These are phyloP conservation scores for Dicycla oo DNA, from an alignment of 2,888 invertebrate genomes.

Conservation along the genomic window DNA sequence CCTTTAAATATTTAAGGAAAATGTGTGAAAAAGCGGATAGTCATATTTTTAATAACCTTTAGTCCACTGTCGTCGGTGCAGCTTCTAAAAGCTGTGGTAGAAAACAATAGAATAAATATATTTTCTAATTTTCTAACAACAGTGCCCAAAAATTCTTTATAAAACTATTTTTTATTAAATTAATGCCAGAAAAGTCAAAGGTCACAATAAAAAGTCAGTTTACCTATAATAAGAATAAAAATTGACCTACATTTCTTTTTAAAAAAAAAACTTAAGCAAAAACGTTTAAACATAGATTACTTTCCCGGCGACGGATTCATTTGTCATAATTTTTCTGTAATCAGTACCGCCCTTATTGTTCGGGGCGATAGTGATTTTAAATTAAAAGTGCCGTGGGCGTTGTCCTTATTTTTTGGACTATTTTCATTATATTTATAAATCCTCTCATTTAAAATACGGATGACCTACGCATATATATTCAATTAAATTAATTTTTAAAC, in stretches of 20 bases:
- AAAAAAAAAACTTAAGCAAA: constrained; percentile 10
- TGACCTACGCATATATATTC: neutral
- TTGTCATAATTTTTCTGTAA: constrained; percentile 75
- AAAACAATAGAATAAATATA: neutral
- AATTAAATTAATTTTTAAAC: too few relatives aligned
- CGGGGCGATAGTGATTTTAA: constrained; percentile 82
- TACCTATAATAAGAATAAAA: neutral
- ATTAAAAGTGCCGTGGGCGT: constrained; percentile 83
- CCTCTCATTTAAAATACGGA: neutral
- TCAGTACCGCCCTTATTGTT: constrained; percentile 73
- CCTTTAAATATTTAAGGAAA: neutral
- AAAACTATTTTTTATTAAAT: neutral
- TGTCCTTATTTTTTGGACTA: constrained; percentile 77
- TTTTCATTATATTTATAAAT: constrained; percentile 1
- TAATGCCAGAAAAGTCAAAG: neutral
- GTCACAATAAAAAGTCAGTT: neutral
- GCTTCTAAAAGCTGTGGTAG: neutral
- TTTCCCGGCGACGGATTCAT: constrained; percentile 60
- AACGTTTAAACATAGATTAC: constrained; percentile 55
- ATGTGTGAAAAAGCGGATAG: too few relatives aligned
- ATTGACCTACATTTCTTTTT: neutral
- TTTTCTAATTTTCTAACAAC: neutral
- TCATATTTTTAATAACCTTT: neutral
- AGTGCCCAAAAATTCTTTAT: neutral
- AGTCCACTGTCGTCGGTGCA: neutral